A percentile compares a stretch with the other conserved stretches of the same genome.
Evolutionary conservation across 2,888 invertebrate genomes (phyloP).

Genomic region (Protophormia terraenovae): DNA sequence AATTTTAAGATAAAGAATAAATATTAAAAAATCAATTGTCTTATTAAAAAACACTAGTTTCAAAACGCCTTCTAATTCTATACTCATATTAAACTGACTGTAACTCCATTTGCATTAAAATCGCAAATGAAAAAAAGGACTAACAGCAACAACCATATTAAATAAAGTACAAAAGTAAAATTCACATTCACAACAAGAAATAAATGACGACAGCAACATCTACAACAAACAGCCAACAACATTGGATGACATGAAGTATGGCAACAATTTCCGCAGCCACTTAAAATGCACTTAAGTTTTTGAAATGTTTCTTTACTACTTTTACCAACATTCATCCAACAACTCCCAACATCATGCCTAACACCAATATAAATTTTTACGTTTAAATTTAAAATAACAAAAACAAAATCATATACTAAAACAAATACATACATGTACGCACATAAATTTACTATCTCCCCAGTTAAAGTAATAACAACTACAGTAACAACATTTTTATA

Average conservation of each 20-base stretch:
- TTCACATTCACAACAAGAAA: conserved; percentile 29
- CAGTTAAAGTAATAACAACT: conserved; percentile 11
- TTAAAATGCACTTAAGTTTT: conserved; percentile 68
- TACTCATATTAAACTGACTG: neutral
- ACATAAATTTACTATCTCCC: neutral
- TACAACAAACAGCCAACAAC: conserved; percentile 34
- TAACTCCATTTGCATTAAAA: conserved; percentile 57
- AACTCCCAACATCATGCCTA: neutral
- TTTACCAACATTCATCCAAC: conserved; percentile 18
- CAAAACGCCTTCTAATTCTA: no score
- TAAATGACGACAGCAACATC: conserved; percentile 15
- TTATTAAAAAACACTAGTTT: no score
- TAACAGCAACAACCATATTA: conserved; percentile 25
- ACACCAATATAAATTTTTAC: conserved; percentile 5
- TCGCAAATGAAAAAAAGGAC: neutral
- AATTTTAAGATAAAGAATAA: no score
- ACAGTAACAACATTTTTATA: conserved; percentile 13
- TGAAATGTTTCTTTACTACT: conserved; percentile 53
- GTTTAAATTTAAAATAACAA: conserved; percentile 48
- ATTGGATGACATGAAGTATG: conserved; percentile 55
- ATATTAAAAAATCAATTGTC: no score
- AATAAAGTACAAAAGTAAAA: conserved; percentile 7
- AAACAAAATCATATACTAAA: neutral
- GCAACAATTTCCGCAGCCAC: conserved; percentile 67
- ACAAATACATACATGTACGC: neutral